A percentile compares a stretch with the other conserved stretches of the same genome.
Conservation (phyloP, 2,888 invertebrate genomes). For the Lacanobia oleracea region DNA sequence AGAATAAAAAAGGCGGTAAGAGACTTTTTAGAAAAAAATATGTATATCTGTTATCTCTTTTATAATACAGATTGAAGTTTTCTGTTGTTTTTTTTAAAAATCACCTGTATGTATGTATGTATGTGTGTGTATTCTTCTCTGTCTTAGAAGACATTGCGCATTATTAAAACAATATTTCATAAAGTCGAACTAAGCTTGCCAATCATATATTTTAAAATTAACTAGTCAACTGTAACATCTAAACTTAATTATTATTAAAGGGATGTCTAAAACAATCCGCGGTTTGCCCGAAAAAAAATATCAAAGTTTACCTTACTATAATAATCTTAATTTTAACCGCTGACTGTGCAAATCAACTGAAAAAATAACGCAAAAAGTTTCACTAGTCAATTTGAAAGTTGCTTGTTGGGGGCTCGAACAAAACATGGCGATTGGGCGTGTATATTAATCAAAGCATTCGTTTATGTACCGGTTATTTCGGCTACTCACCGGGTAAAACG, state of each 20-base stretch:
- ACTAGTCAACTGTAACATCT: constrained; percentile 42
- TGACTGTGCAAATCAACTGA: constrained; percentile 58
- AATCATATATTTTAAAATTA: constrained; percentile 29
- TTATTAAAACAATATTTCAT: neutral
- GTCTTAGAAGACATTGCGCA: neutral
- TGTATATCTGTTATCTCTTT: neutral
- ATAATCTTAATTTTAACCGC: constrained; percentile 6
- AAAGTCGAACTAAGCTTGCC: constrained; percentile 33
- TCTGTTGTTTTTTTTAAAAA: neutral
- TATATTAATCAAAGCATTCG: constrained; percentile 49
- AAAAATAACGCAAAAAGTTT: constrained; percentile 45
- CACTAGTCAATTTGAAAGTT: constrained; percentile 75
- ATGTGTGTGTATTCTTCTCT: neutral
- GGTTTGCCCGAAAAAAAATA: neutral
- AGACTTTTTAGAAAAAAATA: neutral
- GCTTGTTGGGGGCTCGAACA: constrained; percentile 65
- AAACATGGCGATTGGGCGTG: constrained; percentile 61
- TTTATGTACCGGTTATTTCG: constrained; percentile 56
- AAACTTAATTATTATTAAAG: constrained; percentile 34
- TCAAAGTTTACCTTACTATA: neutral
- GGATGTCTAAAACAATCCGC: neutral
- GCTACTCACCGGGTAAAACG: constrained; percentile 12
- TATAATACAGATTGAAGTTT: neutral
- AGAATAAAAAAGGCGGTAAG: no score
- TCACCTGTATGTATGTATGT: no score